Conservation (phyloP, 53 echinoderm and acorn worm genomes). For the Paracentrotus lividus region DNA sequence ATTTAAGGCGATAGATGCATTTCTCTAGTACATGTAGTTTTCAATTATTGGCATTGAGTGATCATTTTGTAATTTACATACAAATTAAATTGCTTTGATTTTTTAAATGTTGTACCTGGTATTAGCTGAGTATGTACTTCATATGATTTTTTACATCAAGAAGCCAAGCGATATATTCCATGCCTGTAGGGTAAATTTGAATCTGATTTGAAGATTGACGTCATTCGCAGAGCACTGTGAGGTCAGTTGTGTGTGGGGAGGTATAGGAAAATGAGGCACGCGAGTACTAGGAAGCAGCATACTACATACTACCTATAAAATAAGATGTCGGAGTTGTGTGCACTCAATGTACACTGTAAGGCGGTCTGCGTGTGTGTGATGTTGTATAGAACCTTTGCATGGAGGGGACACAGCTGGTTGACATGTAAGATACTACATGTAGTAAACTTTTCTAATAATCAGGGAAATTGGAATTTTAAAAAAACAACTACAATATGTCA, state of each 20-base stretch:
- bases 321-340: background rate
- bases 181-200: background rate
- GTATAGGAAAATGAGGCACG: background rate
- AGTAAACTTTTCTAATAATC: background rate
- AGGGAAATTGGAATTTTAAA: background rate
- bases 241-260: background rate
- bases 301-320: background rate
- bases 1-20: too few relatives aligned
- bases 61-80: too few relatives aligned
- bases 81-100: too few relatives aligned
- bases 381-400: background rate
- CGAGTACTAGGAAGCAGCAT: background rate
- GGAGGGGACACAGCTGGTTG: background rate
- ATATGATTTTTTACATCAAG: background rate
- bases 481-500: background rate
- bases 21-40: too few relatives aligned
- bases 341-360: background rate
- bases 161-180: background rate
- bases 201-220: conserved; percentile 25
- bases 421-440: too few relatives aligned
- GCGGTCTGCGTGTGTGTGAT: background rate
- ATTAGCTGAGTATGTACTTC: too few relatives aligned
- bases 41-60: too few relatives aligned
- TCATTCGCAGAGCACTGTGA: background rate
- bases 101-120: too few relatives aligned